Percentiles rank a stretch among this genome's conserved stretches.
Evolutionary conservation across 2,888 invertebrate species (phyloP).

Genomic region (Parnassius apollo): DNA sequence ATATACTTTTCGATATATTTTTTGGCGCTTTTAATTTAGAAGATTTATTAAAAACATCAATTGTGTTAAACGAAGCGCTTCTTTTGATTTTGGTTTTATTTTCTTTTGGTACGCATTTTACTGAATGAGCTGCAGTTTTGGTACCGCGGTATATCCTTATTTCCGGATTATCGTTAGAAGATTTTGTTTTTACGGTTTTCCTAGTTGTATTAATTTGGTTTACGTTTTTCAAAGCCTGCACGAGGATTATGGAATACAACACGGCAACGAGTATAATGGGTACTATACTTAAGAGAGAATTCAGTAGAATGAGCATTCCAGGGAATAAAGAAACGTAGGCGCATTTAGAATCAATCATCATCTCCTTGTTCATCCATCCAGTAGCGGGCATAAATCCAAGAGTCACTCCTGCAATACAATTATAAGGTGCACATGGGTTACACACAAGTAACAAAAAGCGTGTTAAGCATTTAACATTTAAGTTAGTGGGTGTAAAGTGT

Average conservation of each 20-base stretch:
- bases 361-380: conserved; percentile 75
- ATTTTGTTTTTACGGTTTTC: conserved; percentile 43
- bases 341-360: conserved; percentile 56
- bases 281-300: conserved; percentile 76
- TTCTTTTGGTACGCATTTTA: conserved; percentile 36
- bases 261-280: conserved; percentile 70
- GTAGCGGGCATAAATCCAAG: conserved; percentile 82
- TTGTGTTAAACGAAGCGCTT: conserved; percentile 56
- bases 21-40: background rate
- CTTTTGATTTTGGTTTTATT: conserved; percentile 42
- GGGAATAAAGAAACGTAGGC: conserved; percentile 82
- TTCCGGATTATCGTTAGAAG: conserved; percentile 42
- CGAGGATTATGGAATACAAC: conserved; percentile 81
- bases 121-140: conserved; percentile 35
- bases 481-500: background rate
- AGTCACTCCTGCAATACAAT: conserved; percentile 66
- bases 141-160: conserved; percentile 55
- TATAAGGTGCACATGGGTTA: conserved; percentile 29
- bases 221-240: conserved; percentile 77
- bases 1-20: conserved; percentile 53
- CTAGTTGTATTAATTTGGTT: conserved; percentile 50
- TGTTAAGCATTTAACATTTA: conserved; percentile 20
- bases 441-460: conserved; percentile 23
- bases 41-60: conserved; percentile 21
- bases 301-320: conserved; percentile 75